Conservation (phyloP, 2,888 invertebrate genomes). For the Nudaria mundana region DNA sequence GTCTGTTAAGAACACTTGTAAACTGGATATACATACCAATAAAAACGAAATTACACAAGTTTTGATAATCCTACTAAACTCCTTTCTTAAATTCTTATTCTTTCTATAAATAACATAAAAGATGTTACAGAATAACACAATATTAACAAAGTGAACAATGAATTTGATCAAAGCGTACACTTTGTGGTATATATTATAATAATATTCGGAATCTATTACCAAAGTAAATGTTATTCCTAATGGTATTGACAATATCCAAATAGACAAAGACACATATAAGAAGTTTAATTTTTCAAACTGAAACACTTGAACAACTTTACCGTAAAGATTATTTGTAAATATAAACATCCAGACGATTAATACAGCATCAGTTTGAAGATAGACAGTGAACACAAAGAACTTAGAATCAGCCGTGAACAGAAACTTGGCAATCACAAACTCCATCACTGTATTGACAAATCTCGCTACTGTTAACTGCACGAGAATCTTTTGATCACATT, state of each 20-base stretch:
- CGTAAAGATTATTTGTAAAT: conserved; percentile 58
- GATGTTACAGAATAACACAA: conserved; percentile 47
- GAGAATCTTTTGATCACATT: conserved; percentile 54
- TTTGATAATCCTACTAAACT: conserved; percentile 20
- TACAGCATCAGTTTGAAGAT: conserved; percentile 49
- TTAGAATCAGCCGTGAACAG: not conserved
- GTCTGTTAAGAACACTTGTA: conserved; percentile 54
- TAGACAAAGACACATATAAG: conserved; percentile 25
- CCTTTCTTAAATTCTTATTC: conserved; percentile 9
- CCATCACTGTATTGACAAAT: conserved; percentile 41
- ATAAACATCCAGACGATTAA: conserved; percentile 57
- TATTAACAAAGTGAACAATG: conserved; percentile 42
- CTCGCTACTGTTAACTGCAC: conserved; percentile 51
- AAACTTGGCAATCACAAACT: conserved; percentile 32
- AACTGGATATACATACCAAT: conserved; percentile 47
- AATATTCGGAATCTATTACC: not conserved
- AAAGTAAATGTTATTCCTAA: conserved; percentile 37
- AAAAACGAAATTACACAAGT: conserved; percentile 43
- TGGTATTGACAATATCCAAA: conserved; percentile 45
- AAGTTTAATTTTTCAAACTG: conserved; percentile 35
- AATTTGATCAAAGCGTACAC: conserved; percentile 46
- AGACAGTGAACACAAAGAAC: conserved; percentile 31
- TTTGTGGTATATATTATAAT: conserved; percentile 26
- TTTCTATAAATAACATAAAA: conserved; percentile 41
- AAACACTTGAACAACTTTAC: conserved; percentile 56